Conservation (phyloP, 2,888 invertebrate genomes). For the Napeogenes inachia region DNA sequence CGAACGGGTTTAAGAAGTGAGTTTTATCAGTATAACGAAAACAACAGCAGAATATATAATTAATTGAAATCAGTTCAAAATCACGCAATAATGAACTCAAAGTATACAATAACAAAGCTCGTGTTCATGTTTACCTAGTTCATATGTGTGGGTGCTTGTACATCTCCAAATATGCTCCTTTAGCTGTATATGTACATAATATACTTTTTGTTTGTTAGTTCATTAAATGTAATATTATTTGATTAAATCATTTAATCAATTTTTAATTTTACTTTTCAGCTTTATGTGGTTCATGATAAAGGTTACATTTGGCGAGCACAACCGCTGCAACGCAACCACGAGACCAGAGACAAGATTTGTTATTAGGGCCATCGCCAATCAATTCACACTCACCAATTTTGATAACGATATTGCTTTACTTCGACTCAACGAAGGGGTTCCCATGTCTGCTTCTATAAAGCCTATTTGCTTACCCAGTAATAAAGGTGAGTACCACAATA, state of each 20-base stretch:
- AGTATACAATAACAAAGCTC: too few species aligned
- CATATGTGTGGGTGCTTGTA: background rate
- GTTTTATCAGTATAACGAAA: background rate
- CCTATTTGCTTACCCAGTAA: constrained; percentile 87
- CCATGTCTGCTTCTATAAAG: constrained; percentile 85
- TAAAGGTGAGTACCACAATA: constrained; percentile 62
- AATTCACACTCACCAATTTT: constrained; percentile 90
- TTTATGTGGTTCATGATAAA: constrained; percentile 97
- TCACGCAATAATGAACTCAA: too few species aligned
- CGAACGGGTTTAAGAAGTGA: too few species aligned
- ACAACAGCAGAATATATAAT: too few species aligned
- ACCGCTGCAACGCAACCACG: constrained; percentile 84
- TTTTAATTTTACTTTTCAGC: constrained; percentile 63
- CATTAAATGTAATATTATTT: background rate
- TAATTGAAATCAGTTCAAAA: too few species aligned
- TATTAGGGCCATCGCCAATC: constrained; percentile 84
- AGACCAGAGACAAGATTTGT: constrained; percentile 89
- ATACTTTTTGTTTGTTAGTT: background rate
- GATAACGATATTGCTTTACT: constrained; percentile 92
- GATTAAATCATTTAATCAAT: background rate
- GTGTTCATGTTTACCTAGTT: too few species aligned
- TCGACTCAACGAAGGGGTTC: constrained; percentile 87
- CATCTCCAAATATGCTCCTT: too few species aligned
- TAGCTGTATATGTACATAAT: too few species aligned
- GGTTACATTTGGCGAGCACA: constrained; percentile 91